Evolutionary conservation across 2,797 vertebrate species (phyloP), one percentile per base, ranked within the genome.

Genomic region (Ceryle rudis): DNA sequence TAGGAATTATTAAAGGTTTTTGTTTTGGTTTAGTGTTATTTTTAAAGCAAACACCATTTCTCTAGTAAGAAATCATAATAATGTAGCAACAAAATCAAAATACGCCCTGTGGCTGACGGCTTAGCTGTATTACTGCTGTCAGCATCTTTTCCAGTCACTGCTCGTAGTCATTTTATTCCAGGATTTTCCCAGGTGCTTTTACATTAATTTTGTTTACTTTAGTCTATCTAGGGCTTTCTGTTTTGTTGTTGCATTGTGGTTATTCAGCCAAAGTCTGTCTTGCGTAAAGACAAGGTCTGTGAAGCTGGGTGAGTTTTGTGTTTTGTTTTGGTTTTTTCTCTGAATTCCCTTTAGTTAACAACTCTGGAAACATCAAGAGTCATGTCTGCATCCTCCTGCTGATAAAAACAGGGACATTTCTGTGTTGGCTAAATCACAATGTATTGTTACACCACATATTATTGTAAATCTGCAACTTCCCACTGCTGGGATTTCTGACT

Each of bases 401-500:
- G 83, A 82, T 73, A 74, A 81, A 86, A 82, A 25, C 25, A 54
- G 35, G 77, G 54, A 29, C 19, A 51, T 47, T 69, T 71, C 60
- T 74, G 49, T 72, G 60, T 62, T 93, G 92, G 81, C 78, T 66
- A 44, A 83, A 81, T 23, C 1, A 2, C 65, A 35, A 3, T 28
- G 47, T 58, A 75, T 96, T 95, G 79, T 96, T 89, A 86, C 91
- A 21, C 62, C 20, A 2, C 6, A 25, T 90, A 19, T 86, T 90
- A 57, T 81, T 93, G 71, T 96, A 95, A 88, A 84, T 81, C 64
- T 61, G 42, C 58, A 60, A 17, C 69, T 95, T 93, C 86, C 93
- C 47, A 52, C 57, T 89, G 3, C 81, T 89, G 94, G 95, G 82
- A 82, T 58, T 91, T 96, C 39, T 96, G 95, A 97, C 84, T 95